Evolutionary conservation across 2,888 invertebrate genomes (phyloP).

Genomic region (Ophion ellenae): DNA sequence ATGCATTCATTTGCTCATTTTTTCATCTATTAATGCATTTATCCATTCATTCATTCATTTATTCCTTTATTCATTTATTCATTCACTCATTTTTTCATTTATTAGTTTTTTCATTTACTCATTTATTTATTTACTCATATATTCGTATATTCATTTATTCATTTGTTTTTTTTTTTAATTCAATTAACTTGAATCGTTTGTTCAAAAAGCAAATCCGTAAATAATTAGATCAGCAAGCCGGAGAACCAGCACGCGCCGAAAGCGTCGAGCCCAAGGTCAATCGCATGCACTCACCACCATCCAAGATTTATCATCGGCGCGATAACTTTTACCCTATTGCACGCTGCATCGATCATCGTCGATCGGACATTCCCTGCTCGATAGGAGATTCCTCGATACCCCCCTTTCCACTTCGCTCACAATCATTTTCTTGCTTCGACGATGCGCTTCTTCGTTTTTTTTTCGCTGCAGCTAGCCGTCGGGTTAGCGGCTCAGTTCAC

Average conservation of each 20-base stretch:
- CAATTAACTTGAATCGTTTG: background rate
- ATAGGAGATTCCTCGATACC: background rate
- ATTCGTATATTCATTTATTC: background rate
- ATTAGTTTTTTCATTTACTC: background rate
- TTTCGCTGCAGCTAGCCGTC: background rate
- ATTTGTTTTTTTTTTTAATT: background rate
- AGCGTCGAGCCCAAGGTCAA: slow-evolving; percentile 49
- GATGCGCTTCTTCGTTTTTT: background rate
- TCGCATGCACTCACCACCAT: background rate
- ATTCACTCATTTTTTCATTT: background rate
- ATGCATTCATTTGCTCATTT: too few relatives aligned
- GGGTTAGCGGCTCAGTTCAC: too few relatives aligned
- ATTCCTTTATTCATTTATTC: background rate
- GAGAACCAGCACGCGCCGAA: slow-evolving; percentile 2
- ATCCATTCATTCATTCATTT: background rate
- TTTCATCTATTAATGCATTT: background rate
- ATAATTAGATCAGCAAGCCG: background rate
- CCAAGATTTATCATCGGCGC: slow-evolving; percentile 20
- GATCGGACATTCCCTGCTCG: slow-evolving; percentile 13
- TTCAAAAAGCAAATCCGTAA: background rate
- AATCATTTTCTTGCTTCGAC: background rate
- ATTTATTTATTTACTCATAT: background rate
- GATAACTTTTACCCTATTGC: slow-evolving; percentile 57
- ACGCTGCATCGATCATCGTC: slow-evolving; percentile 21
- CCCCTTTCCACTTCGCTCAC: background rate